Percentiles rank a stretch among this genome's conserved stretches.
phyloP scores from a whole-genome alignment of 1,140 invertebrate species.

The Apis laboriosa region DNA sequence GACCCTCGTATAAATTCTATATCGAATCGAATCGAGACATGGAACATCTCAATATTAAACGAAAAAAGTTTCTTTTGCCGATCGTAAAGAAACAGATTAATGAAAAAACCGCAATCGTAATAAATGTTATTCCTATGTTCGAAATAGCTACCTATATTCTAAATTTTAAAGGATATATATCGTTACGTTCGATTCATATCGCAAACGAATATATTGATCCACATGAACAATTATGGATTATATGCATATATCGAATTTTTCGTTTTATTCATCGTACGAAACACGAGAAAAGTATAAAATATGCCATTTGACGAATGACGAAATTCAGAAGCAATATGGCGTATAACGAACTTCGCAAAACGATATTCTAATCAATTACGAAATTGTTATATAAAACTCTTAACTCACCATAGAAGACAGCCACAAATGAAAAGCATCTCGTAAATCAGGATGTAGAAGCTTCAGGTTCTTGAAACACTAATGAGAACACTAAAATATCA shows the following conservation, averaged over 20 bases:
- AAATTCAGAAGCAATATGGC: neutral
- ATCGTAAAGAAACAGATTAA: constrained; percentile 9
- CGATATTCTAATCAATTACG: too few relatives aligned
- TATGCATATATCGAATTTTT: neutral
- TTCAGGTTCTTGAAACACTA: too few relatives aligned
- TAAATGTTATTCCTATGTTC: constrained; percentile 6
- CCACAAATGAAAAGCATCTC: too few relatives aligned
- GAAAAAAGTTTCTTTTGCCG: neutral
- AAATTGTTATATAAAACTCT: too few relatives aligned
- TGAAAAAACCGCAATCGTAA: too few relatives aligned
- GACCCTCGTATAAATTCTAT: neutral
- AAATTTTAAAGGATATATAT: neutral
- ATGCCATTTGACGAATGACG: neutral
- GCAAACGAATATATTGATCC: neutral
- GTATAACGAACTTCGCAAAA: too few relatives aligned
- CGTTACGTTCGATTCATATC: neutral
- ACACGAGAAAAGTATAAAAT: neutral
- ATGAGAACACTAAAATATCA: too few relatives aligned
- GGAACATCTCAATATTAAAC: neutral
- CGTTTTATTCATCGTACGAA: neutral
- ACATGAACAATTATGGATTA: neutral
- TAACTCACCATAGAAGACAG: too few relatives aligned
- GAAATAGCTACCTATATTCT: neutral
- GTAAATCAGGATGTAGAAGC: too few relatives aligned
- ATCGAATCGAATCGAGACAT: neutral